These are phyloP conservation scores for Heliothis virescens DNA, from an alignment of 1,140 invertebrate genomes.

Conservation along the genomic window DNA sequence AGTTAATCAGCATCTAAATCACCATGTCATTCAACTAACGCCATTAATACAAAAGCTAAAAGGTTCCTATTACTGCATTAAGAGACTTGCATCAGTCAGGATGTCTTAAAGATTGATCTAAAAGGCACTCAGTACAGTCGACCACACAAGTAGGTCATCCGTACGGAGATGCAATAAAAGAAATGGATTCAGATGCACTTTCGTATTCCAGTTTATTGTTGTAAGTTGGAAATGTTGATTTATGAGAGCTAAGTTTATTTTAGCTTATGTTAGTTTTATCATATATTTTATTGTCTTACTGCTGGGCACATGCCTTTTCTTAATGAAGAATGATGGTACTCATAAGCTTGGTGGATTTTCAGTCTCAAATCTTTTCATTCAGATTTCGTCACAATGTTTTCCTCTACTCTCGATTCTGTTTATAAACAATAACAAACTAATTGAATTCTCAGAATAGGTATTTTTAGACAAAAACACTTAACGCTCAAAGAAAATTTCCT, in stretches of 20 bases:
- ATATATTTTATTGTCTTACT: too few relatives aligned
- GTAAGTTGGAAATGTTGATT: not conserved
- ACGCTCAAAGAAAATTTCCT: too few relatives aligned
- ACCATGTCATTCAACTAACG: not conserved
- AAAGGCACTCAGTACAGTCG: constrained; percentile 27
- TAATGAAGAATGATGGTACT: too few relatives aligned
- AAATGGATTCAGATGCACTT: not conserved
- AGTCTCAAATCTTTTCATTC: too few relatives aligned
- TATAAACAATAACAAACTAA: too few relatives aligned
- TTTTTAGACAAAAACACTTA: too few relatives aligned
- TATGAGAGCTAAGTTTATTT: not conserved
- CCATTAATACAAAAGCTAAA: constrained; percentile 27
- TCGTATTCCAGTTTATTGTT: constrained; percentile 13
- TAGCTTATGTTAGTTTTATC: too few relatives aligned
- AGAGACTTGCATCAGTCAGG: constrained; percentile 18
- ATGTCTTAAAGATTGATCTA: constrained; percentile 34
- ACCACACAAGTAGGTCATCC: not conserved
- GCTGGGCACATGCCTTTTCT: too few relatives aligned
- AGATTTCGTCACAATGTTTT: too few relatives aligned
- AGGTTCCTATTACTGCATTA: constrained; percentile 26
- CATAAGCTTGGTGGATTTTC: too few relatives aligned
- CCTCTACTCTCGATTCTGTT: too few relatives aligned
- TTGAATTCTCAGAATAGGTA: too few relatives aligned
- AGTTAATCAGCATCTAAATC: constrained; percentile 3
- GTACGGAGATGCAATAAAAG: not conserved